Conservation (phyloP, 2,113 vertebrate genomes). For the Phalacrocorax brasilianus region DNA sequence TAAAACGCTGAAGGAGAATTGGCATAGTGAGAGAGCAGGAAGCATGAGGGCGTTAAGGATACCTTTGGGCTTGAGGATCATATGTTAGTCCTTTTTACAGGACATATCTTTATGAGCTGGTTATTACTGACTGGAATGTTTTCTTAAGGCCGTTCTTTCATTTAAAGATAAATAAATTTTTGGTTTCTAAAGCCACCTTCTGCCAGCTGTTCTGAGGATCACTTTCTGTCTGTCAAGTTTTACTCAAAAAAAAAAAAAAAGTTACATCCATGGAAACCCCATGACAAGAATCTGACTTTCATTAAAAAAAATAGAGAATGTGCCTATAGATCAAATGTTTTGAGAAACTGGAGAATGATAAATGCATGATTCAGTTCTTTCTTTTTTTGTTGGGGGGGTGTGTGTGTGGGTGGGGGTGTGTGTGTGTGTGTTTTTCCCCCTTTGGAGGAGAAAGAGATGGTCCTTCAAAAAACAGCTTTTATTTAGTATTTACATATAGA, state of each 20-base stretch:
- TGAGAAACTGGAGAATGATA: not conserved
- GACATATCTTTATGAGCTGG: rapidly evolving
- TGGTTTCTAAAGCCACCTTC: not conserved
- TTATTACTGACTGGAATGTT: not conserved
- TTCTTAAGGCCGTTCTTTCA: not conserved
- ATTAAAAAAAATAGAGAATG: not conserved
- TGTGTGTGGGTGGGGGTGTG: no score
- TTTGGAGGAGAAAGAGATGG: not conserved
- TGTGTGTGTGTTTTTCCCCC: no score
- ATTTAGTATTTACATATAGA: not conserved
- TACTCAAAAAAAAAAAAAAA: not conserved
- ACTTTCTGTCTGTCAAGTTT: not conserved
- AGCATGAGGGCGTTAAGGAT: not conserved
- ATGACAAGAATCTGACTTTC: not conserved
- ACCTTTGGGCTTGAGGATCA: not conserved
- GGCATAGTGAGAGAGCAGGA: not conserved
- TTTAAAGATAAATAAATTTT: not conserved
- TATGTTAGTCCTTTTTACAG: not conserved
- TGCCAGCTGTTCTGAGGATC: not conserved
- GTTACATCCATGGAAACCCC: not conserved
- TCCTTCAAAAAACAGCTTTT: not conserved
- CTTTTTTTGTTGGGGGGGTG: no score
- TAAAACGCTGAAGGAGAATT: not conserved
- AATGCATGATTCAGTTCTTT: not conserved
- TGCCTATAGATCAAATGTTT: not conserved